These are phyloP conservation scores for Ostrea denselamellosa DNA, from an alignment of 1,140 invertebrate genomes.

Conservation along the genomic window DNA sequence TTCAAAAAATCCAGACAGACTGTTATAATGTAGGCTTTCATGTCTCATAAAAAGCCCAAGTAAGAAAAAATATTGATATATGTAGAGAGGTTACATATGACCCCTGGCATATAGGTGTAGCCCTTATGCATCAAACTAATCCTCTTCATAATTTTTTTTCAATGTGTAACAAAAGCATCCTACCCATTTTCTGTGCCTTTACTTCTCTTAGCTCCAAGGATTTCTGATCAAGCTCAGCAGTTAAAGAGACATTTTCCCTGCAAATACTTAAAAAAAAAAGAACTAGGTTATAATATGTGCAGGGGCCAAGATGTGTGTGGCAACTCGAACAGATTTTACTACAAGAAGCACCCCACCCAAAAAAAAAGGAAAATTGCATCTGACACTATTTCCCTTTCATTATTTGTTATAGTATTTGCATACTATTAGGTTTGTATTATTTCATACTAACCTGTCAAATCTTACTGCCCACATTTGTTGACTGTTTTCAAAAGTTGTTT, in stretches of 20 bases:
- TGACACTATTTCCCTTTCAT: no score
- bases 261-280: conserved; percentile 66
- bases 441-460: conserved; percentile 68
- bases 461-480: conserved; percentile 70
- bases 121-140: neutral
- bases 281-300: neutral
- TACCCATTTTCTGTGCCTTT: conserved; percentile 71
- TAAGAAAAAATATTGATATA: no score
- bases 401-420: no score
- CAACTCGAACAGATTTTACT: neutral
- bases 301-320: no score
- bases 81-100: no score
- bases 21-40: no score
- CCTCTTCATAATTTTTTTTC: neutral
- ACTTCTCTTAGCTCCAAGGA: conserved; percentile 69
- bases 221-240: conserved; percentile 62
- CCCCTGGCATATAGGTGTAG: no score
- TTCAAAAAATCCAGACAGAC: no score
- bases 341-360: neutral
- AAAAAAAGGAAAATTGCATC: neutral
- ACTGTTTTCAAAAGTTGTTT: conserved; percentile 67
- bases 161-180: conserved; percentile 41
- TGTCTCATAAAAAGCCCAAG: no score
- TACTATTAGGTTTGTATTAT: no score
- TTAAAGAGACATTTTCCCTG: conserved; percentile 71